Evolutionary conservation across 2,113 vertebrate genomes (phyloP), one percentile per base, ranked within the genome.

Genomic region (Odontophorus gujanensis): DNA sequence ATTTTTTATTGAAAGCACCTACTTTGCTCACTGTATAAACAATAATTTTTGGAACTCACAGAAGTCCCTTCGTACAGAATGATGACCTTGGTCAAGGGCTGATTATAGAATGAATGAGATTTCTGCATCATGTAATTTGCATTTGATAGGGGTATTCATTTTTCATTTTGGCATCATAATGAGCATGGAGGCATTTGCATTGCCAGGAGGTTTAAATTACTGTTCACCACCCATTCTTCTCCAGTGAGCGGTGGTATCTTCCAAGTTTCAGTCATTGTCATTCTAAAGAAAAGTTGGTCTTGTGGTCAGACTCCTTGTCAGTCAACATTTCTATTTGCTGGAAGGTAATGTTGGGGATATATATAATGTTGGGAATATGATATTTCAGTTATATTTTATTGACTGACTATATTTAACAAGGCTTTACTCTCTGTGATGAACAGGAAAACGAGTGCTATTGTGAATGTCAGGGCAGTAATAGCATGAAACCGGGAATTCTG

Each of bases 131-230:
- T 95, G 58, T 96, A 93, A 96, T 92, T 96, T 96, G 67, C 63
- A 71, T 95, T 92, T 96, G 86, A 90, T 95, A 34, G 74, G 28
- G 53, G 74, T 73, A 89, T 81, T 90, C 91, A 93, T 95, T 94
- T 96, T 94, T 93, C 77, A 92, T 87, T 79, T 87, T 94, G 87
- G 86, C 86, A 82, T 92, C 90, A 74, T 92, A 96, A 96, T 86
- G 42, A 81, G 32, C 66, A 75, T 82, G 78, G 91, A 73, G 92
- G 45, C n/a, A 85, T 90, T 91, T 95, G n/a, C 77, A 92, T 92
- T 87, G 86, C 92, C 89, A 80, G 78, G 89, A 89, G 62, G 63
- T 69, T 94, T 87, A 89, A 90, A 94, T 94, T 95, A 92, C 36
- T 58, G 36, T 40, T 75, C 77, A 92, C 58, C 71, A 87, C 36